Evolutionary conservation across 2,797 vertebrate species (phyloP).

Genomic region (Chelmon rostratus): DNA sequence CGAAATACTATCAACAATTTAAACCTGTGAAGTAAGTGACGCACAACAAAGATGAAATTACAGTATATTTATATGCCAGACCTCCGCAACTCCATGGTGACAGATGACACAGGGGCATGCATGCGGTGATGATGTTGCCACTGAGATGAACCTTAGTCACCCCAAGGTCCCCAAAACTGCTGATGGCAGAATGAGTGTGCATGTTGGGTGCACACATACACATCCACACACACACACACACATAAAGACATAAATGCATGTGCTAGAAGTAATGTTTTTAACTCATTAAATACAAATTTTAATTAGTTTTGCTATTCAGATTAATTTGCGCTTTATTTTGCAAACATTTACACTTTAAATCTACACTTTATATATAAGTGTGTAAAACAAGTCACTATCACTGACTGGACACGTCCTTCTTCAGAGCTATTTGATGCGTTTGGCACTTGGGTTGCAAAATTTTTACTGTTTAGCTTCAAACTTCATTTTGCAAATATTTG

Average conservation of each 20-base stretch:
- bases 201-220: conserved; percentile 1
- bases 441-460: neutral
- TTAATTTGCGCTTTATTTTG: neutral
- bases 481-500: conserved; percentile 9
- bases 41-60: conserved; percentile 9
- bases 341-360: no score
- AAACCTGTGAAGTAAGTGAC: conserved; percentile 7
- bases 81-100: conserved; percentile 49
- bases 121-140: conserved; percentile 58
- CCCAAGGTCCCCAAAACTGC: conserved; percentile 62
- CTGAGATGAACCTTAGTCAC: conserved; percentile 48
- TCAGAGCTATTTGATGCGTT: no score
- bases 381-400: neutral
- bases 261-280: neutral
- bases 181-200: conserved; percentile 65
- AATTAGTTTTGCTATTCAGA: neutral
- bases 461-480: neutral
- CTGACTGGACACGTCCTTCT: neutral
- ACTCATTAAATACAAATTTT: neutral
- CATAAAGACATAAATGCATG: neutral
- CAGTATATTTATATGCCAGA: neutral
- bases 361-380: no score
- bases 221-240: rapidly evolving
- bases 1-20: neutral
- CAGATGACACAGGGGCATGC: conserved; percentile 63